Conservation (phyloP, 2,797 vertebrate genomes). For the Sebastes minor region DNA sequence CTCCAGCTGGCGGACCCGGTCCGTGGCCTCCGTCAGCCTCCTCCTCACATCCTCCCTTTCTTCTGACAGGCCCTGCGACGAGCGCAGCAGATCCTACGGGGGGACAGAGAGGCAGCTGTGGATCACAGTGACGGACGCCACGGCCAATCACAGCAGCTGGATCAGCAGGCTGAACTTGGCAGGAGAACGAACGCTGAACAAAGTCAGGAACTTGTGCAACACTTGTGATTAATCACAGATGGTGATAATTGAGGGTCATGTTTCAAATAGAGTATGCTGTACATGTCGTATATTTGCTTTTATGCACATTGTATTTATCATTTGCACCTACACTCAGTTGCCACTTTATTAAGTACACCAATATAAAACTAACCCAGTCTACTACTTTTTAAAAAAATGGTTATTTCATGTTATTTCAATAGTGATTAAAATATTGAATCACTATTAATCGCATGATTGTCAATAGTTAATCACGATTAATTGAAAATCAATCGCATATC, state of each 20-base stretch:
- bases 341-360: neutral
- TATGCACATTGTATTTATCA: neutral
- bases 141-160: constrained; percentile 29
- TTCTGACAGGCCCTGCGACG: constrained; percentile 85
- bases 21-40: constrained; percentile 85
- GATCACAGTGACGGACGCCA: neutral
- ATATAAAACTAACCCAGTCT: neutral
- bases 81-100: constrained; percentile 81
- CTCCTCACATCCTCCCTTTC: constrained; percentile 90
- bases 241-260: neutral
- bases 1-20: constrained; percentile 92
- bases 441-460: no score
- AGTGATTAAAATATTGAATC: no score
- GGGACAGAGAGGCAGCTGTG: constrained; percentile 25
- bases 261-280: neutral
- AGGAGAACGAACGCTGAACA: neutral
- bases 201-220: neutral
- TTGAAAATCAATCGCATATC: no score
- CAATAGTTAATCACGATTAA: no score
- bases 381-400: neutral
- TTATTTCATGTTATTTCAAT: neutral
- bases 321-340: neutral
- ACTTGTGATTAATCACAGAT: constrained; percentile 11
- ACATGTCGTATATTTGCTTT: neutral
- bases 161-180: neutral